These are phyloP conservation scores for Stratiolaelaps scimitus DNA, from an alignment of 1,140 invertebrate genomes.

Conservation along the genomic window DNA sequence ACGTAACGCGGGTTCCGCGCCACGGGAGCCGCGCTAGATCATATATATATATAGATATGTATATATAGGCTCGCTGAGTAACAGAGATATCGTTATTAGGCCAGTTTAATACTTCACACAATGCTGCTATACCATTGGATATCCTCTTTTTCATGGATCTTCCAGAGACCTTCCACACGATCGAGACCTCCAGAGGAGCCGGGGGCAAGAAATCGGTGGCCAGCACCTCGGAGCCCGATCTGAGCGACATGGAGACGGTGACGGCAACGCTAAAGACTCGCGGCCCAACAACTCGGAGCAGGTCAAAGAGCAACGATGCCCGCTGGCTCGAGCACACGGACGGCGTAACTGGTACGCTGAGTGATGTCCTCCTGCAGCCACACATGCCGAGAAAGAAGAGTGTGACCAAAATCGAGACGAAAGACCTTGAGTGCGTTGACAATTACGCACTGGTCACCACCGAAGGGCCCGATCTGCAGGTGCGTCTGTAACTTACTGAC, in stretches of 20 bases:
- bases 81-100: no score
- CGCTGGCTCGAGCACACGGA: conserved; percentile 21
- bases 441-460: conserved; percentile 14
- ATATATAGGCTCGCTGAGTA: no score
- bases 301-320: conserved; percentile 8
- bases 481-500: neutral
- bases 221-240: conserved; percentile 19
- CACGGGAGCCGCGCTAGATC: no score
- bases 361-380: conserved; percentile 5
- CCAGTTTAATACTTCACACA: no score
- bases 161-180: conserved; percentile 19
- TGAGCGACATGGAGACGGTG: conserved; percentile 10
- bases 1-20: no score
- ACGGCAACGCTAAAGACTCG: neutral
- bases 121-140: no score
- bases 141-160: no score
- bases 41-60: no score
- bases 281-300: neutral
- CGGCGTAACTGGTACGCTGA: neutral
- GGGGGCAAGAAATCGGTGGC: neutral
- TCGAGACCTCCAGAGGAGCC: neutral
- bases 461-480: conserved; percentile 11
- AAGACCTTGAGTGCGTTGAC: conserved; percentile 6
- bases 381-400: neutral
- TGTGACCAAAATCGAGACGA: conserved; percentile 10